Base-by-base conservation (phyloP, 1,140 invertebrate genomes). In the Bombus turneri region DNA sequence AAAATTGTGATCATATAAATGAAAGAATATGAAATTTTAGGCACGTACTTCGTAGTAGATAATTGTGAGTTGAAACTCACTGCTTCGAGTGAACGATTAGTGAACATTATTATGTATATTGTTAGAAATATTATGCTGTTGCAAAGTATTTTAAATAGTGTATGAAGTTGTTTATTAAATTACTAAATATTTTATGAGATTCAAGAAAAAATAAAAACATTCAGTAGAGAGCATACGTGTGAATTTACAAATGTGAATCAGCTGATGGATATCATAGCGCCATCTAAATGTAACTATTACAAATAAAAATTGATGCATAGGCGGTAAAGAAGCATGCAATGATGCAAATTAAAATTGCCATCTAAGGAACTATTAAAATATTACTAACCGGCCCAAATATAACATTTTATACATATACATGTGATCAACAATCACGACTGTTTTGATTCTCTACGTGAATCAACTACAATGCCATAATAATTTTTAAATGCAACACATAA, bases 21-120 rank as follows among this genome's bases (percentile, higher is more conserved):
- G 34, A 1, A 22, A 66, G n/a, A n/a, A n/a, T 62, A 62, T n/a
- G 10, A 18, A 15, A 37, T 57, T 77, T 73, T 59, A 62, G 25
- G 80, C 43, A 87, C 89, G 85, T 81, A 95, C 94, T 92, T 94
- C 37, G 87, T 81, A 5, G 85, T 73, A 34, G 93, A 87, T 34
- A 89, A 15, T 92, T 93, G 88, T 0, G 93, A 93, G 13, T 89
- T 78, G 79, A 94, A 95, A 39, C 93, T 92, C 69, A 93, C 91
- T 66, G 91, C 41, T 18, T 93, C 93, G 22, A 86, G 87, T 1
- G 93, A 91, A 34, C 90, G 86, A 76, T 93, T 85, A 41, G 28
- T 88, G 74, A 95, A 95, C 94, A 94, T 94, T 82, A 31, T 91
- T 64, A 18, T 34, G 9, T 62, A n/a, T 62, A n/a, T n/a, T n/a